A percentile compares a stretch with the other conserved stretches of the same genome.
These are phyloP conservation scores for Bungarus multicinctus DNA, from an alignment of 2,113 vertebrate species.

Conservation along the genomic window DNA sequence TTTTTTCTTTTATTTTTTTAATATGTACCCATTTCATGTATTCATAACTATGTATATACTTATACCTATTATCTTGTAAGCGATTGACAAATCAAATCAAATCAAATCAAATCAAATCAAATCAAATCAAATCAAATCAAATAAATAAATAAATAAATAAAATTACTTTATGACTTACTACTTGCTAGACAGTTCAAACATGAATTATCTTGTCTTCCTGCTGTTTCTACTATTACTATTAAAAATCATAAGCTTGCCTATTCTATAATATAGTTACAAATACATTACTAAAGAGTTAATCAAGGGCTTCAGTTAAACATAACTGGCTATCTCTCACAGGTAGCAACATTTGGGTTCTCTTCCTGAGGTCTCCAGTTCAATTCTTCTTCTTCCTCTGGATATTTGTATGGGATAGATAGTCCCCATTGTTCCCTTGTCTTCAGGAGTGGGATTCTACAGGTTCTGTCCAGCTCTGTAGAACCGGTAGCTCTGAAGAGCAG, in stretches of 20 bases:
- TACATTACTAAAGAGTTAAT: not conserved
- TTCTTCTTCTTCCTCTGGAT: not conserved
- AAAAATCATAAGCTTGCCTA: not conserved
- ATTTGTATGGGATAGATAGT: not conserved
- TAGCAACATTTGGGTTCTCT: not conserved
- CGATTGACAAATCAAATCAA: too few species aligned
- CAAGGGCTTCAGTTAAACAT: not conserved
- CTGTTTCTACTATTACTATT: not conserved
- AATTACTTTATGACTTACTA: not conserved
- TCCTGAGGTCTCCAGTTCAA: not conserved
- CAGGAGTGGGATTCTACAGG: too few species aligned
- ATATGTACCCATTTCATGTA: too few species aligned
- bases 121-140: too few species aligned
- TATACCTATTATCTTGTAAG: too few species aligned
- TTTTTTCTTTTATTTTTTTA: too few species aligned
- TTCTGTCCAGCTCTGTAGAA: too few species aligned
- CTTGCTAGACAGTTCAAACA: not conserved
- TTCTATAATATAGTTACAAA: not conserved
- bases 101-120: too few species aligned
- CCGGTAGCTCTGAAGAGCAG: too few species aligned
- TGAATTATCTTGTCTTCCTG: not conserved
- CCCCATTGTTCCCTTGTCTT: not conserved
- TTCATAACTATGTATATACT: too few species aligned
- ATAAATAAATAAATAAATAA: too few species aligned
- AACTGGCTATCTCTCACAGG: not conserved